Evolutionary conservation across 2,113 vertebrate genomes (phyloP), one percentile per base, ranked within the genome.

Genomic region (Buteo buteo): DNA sequence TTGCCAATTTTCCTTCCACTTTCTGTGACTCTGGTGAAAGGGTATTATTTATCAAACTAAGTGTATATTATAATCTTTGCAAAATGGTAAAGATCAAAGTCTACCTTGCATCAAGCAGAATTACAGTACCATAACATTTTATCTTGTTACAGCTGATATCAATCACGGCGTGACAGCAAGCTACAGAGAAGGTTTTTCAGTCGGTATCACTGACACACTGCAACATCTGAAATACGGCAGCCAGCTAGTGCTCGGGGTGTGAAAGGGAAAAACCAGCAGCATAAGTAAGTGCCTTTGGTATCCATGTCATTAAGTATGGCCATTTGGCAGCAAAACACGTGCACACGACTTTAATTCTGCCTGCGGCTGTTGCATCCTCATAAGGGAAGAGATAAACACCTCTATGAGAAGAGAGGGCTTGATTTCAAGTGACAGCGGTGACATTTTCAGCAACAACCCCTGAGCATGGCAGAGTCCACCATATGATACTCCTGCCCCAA

Each of bases 71-170:
- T 97, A 97, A 98, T 97, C 96, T 96, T 94, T 89, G 90, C 95
- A 97, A 97, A 97, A 97, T 97, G 97, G 96, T 97, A 97, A 98
- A 97, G 97, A 98, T 97, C 98, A 98, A 97, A 98, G 96, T 97
- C 97, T 97, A 93, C 96, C 95, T 96, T 96, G 96, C 96, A 97
- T 98, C 98, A 97, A 90, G 97, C 83, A 93, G 97, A 98, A 98
- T 98, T 97, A 97, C 89, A 88, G 96, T 96, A 97, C 96, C 96
- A 96, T 97, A 98, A 97, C 94, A 96, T 98, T 97, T 98, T 97
- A 98, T 97, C 97, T 98, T 97, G 97, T 98, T 97, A 97, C 90
- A 96, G 91, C 86, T 96, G 97, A 93, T 97, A 98, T 98, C 98
- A 98, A 97, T 98, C 98, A 98, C 7, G 2, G 82, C 8, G 9